Base-by-base conservation (phyloP, 2,797 vertebrate genomes). In the Esox masquinongy region DNA sequence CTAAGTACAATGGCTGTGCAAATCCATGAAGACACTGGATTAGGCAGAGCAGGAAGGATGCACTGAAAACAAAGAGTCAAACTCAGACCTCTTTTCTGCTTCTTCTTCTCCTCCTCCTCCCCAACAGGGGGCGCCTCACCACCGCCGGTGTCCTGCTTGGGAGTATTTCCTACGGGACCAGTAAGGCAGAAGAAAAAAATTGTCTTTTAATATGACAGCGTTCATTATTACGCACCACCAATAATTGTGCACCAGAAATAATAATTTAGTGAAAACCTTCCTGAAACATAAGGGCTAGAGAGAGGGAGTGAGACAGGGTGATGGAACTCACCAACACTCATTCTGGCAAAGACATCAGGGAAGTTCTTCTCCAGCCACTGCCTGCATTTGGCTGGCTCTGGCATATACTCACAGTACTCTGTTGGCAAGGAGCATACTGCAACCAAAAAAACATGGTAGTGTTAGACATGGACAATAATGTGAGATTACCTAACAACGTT, bases 361-460 rank as follows among this genome's bases (percentile, higher is more conserved):
- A 99, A 99, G 91, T 99, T 99, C 93, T 99, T 99, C 94, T 99
- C 98, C 84, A 99, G 94, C 98, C 97, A 99, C 14, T 99, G 97
- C 84, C 97, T 96, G 89, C 98, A 99, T 91, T 99, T 99, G 87
- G 96, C 93, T 31, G 97, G 97, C 90, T 99, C 97, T 17, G 98
- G 98, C 98, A 99, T 99, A 85, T 99, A 99, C 93, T 99, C 98
- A 64, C 98, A 99, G 93, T 99, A 99, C 98, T 99, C 98, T 88
- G 95, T 95, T 84, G 97, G 98, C 91, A 99, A 93, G 0, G 98
- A 99, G 88, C 97, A 99, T 63, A 99, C 98, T 99, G 89, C 6
- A 85, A 78, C 22, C 76, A 74, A 59, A 63, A 1, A 26, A 14
- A 76, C 74, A 75, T 67, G 4, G 16, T 16, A 63, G 1, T 26